phyloP scores from a whole-genome alignment of 2,113 vertebrate species.

The Podarcis muralis region DNA sequence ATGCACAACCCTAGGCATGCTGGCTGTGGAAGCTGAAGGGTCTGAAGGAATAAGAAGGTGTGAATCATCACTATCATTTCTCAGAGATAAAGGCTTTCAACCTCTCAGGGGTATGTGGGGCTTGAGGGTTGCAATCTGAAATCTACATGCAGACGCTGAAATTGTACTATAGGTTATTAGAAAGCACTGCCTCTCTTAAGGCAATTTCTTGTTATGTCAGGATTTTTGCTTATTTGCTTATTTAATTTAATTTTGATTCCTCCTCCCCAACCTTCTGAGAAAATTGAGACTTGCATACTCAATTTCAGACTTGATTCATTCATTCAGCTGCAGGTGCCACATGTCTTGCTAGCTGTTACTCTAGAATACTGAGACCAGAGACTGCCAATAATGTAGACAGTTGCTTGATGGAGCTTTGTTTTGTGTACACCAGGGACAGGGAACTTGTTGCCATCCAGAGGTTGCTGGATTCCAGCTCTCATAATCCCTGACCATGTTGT shows the following conservation, averaged over 20 bases:
- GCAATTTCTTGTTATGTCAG: not conserved
- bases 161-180: not conserved
- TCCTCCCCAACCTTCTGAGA: not conserved
- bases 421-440: too few relatives aligned
- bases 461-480: too few relatives aligned
- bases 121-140: not conserved
- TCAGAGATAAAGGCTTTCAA: constrained; percentile 65
- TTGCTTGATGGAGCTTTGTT: not conserved
- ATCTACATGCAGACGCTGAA: not conserved
- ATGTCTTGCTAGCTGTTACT: not conserved
- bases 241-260: not conserved
- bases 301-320: not conserved
- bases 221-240: not conserved
- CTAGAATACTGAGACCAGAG: not conserved
- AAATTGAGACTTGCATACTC: not conserved
- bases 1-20: constrained; percentile 63
- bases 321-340: not conserved
- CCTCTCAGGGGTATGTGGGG: constrained; percentile 19
- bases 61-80: constrained; percentile 63
- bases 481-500: too few relatives aligned
- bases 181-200: not conserved
- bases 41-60: constrained; percentile 67
- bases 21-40: constrained; percentile 64
- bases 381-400: not conserved
- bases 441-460: too few relatives aligned